A percentile compares a stretch with the other conserved stretches of the same genome.
phyloP scores from a whole-genome alignment of 2,113 vertebrate species.

The Erythrolamprus reginae region DNA sequence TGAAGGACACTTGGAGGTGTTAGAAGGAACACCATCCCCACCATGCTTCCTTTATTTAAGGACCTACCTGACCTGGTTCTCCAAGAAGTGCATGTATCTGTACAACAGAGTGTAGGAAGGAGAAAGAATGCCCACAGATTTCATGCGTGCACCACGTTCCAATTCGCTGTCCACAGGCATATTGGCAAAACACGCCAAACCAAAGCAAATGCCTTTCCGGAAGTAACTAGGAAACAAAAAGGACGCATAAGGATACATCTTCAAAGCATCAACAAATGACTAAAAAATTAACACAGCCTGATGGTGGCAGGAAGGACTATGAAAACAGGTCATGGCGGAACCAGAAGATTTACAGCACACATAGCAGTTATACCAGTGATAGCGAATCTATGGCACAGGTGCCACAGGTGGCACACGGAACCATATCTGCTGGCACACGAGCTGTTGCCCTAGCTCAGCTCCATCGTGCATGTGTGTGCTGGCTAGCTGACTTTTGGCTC shows the following conservation, averaged over 20 bases:
- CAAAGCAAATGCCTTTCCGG: slow-evolving; percentile 92
- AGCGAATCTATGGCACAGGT: too few species aligned
- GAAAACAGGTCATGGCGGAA: background rate
- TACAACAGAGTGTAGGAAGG: slow-evolving; percentile 95
- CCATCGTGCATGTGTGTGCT: too few species aligned
- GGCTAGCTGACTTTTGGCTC: too few species aligned
- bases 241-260: background rate
- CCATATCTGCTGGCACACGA: too few species aligned
- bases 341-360: background rate
- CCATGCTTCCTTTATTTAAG: background rate
- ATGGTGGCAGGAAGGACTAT: background rate
- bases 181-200: slow-evolving; percentile 96
- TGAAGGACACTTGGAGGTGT: too few species aligned
- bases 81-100: slow-evolving; percentile 97
- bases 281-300: background rate
- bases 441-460: too few species aligned
- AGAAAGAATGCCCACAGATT: slow-evolving; percentile 94
- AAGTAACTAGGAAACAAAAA: slow-evolving; percentile 88
- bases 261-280: background rate
- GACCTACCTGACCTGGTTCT: slow-evolving; percentile 95
- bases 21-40: background rate
- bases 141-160: slow-evolving; percentile 95
- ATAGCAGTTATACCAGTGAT: background rate
- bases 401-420: too few species aligned
- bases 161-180: slow-evolving; percentile 96